A percentile compares a stretch with the other conserved stretches of the same genome.
Evolutionary conservation across 2,113 vertebrate genomes (phyloP).

Genomic region (Pseudopodoces humilis): DNA sequence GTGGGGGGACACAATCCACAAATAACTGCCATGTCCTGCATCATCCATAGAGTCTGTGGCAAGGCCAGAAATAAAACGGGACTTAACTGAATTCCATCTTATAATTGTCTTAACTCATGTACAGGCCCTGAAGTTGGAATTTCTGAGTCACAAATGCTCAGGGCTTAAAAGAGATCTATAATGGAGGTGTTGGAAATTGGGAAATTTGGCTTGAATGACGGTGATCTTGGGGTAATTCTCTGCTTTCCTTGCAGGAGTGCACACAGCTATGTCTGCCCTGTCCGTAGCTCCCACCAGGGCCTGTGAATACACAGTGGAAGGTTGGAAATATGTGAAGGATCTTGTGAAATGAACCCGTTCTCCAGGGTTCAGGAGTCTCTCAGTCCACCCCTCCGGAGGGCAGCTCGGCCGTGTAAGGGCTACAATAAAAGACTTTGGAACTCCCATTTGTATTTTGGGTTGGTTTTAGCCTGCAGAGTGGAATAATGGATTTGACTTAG

Average conservation of each 20-base stretch:
- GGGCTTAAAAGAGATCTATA: not conserved
- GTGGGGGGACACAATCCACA: not conserved
- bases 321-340: slow-evolving; percentile 84
- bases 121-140: not conserved
- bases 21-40: not conserved
- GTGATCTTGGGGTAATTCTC: not conserved
- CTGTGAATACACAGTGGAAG: slow-evolving; percentile 78
- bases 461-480: not conserved
- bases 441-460: not conserved
- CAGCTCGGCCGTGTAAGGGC: not conserved
- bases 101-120: not conserved
- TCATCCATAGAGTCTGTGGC: not conserved
- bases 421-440: slow-evolving; percentile 71
- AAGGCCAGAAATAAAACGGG: not conserved
- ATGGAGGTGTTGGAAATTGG: not conserved
- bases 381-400: not conserved
- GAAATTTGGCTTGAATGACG: not conserved
- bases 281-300: slow-evolving; percentile 84
- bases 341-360: slow-evolving; percentile 73
- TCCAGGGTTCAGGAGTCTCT: not conserved
- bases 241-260: slow-evolving; percentile 79
- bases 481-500: not conserved
- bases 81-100: not conserved
- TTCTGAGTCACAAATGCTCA: not conserved
- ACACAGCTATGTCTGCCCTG: slow-evolving; percentile 79